Evolutionary conservation across 2,888 invertebrate species (phyloP).

Genomic region (Campoplex capitator): DNA sequence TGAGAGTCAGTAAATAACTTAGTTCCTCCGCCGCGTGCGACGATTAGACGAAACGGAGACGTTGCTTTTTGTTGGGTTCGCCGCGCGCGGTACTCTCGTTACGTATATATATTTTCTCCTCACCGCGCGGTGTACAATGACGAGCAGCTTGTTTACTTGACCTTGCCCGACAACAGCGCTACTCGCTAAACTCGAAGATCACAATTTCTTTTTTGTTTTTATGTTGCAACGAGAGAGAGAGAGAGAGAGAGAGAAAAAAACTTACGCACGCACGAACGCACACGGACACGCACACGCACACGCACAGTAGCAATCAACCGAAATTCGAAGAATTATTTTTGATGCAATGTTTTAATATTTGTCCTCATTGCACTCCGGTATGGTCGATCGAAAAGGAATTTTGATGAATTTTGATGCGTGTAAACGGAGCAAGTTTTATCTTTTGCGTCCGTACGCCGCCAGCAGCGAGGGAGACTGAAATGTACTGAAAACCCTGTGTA

Average conservation of each 20-base stretch:
- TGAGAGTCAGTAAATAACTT: neutral
- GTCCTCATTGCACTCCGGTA: slow-evolving; percentile 23
- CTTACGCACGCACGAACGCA: neutral
- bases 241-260: no score
- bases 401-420: slow-evolving; percentile 55
- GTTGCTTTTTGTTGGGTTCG: neutral
- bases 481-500: slow-evolving; percentile 65
- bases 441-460: slow-evolving; percentile 79
- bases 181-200: neutral
- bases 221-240: neutral
- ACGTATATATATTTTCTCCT: neutral
- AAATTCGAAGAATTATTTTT: slow-evolving; percentile 5
- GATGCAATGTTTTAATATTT: neutral
- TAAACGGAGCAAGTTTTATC: slow-evolving; percentile 63
- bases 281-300: neutral
- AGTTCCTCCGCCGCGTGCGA: neutral
- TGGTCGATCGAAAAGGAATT: slow-evolving; percentile 58
- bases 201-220: neutral
- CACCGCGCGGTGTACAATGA: neutral
- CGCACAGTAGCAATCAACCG: neutral
- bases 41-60: neutral
- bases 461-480: slow-evolving; percentile 80
- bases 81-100: neutral
- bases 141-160: neutral
- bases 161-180: neutral